phyloP scores from a whole-genome alignment of 2,888 invertebrate species.

The Drosophila rubida region DNA sequence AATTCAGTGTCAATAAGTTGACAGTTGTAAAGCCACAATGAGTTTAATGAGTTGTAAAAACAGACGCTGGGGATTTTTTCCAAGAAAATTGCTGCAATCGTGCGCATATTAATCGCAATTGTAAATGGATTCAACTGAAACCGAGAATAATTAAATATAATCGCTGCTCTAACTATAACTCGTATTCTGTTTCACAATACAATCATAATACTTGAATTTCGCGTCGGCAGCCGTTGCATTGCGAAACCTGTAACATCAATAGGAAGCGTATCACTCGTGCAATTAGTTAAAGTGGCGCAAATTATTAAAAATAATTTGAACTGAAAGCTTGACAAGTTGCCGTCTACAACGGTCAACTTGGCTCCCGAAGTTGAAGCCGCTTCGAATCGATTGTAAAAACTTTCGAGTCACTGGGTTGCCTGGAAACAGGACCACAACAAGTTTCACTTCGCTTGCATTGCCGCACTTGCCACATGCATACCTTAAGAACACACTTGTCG shows the following conservation, averaged over 20 bases:
- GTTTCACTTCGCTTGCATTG: background rate
- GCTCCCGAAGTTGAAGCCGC: too few species aligned
- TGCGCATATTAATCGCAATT: constrained; percentile 17
- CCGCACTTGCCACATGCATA: background rate
- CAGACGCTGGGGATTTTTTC: background rate
- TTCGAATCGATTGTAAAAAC: constrained; percentile 50
- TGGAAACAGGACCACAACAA: constrained; percentile 42
- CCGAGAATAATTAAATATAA: constrained; percentile 36
- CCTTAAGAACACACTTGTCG: constrained; percentile 2
- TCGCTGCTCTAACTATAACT: constrained; percentile 2
- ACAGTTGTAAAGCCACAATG: background rate
- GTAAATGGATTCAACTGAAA: constrained; percentile 2
- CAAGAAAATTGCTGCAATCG: background rate
- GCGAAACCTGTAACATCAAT: constrained; percentile 7
- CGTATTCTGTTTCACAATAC: background rate
- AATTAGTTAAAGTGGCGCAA: constrained; percentile 30
- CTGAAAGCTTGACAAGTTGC: background rate
- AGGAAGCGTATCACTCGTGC: background rate
- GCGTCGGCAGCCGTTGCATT: constrained; percentile 15
- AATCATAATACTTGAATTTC: constrained; percentile 1
- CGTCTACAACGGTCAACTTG: background rate
- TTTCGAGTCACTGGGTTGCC: constrained; percentile 21
- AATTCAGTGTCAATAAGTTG: background rate
- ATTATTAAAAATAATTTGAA: constrained; percentile 9
- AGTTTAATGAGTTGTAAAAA: background rate